A percentile compares a stretch with the other conserved stretches of the same genome.
Evolutionary conservation across 2,113 vertebrate species (phyloP).

Genomic region (Meles meles): DNA sequence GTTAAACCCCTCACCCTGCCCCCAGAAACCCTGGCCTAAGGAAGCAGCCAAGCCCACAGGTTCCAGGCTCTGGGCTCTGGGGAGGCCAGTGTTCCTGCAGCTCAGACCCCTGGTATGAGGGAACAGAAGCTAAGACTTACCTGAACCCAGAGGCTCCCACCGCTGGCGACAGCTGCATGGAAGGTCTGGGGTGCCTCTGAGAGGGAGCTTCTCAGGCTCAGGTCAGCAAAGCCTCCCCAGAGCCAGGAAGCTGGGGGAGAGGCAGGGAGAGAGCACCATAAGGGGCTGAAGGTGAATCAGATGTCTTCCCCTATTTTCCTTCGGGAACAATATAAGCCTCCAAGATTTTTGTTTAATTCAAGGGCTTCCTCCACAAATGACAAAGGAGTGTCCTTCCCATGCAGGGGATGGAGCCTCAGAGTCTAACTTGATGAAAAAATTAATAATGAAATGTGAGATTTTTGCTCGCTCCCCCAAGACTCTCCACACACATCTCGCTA

Average conservation of each 20-base stretch:
- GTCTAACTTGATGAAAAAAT: background rate
- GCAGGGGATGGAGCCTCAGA: background rate
- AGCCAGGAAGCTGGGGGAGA: background rate
- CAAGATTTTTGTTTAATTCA: background rate
- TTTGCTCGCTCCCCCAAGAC: background rate
- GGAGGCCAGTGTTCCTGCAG: background rate
- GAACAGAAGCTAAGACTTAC: rapidly evolving
- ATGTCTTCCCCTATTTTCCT: background rate
- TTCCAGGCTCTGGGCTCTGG: background rate
- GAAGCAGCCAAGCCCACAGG: background rate
- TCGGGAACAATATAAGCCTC: background rate
- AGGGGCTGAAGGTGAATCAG: background rate
- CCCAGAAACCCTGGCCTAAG: background rate
- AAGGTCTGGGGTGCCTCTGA: background rate
- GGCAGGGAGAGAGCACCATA: background rate
- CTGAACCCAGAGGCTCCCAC: background rate
- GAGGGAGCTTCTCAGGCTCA: background rate
- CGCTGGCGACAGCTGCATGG: background rate
- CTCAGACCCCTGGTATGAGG: background rate
- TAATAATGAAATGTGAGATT: background rate
- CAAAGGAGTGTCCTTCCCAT: background rate
- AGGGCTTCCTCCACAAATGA: background rate
- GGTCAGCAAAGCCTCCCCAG: background rate
- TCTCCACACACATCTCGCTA: background rate
- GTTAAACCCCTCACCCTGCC: background rate